These are phyloP conservation scores for Brachyopa scutellaris DNA, from an alignment of 2,888 invertebrate genomes.

Conservation along the genomic window DNA sequence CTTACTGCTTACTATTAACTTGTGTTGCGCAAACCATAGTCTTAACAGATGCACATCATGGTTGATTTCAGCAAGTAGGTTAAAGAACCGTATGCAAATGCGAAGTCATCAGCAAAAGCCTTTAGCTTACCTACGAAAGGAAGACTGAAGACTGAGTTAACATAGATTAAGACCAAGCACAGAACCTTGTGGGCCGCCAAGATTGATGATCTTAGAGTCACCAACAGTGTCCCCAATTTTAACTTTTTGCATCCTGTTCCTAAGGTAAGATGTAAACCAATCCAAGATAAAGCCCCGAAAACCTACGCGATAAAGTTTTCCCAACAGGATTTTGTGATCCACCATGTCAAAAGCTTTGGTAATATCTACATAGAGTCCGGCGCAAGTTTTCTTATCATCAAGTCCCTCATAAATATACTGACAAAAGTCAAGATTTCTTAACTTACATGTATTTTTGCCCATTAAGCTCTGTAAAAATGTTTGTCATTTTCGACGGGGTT, in stretches of 20 bases:
- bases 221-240: not conserved
- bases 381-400: not conserved
- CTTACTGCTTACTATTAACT: no score
- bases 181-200: conserved; percentile 1
- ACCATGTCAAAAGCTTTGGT: conserved; percentile 5
- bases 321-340: not conserved
- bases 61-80: not conserved
- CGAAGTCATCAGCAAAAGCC: not conserved
- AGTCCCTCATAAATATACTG: not conserved
- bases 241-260: not conserved
- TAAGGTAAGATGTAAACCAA: not conserved
- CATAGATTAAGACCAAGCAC: conserved; percentile 1
- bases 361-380: not conserved
- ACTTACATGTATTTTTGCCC: no score
- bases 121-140: not conserved
- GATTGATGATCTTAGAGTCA: not conserved
- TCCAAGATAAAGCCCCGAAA: not conserved
- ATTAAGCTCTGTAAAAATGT: no score
- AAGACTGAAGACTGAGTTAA: not conserved
- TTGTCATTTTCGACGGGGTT: no score
- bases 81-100: not conserved
- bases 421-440: not conserved
- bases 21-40: no score
- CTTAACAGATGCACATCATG: no score
- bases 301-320: not conserved